Percentiles rank a stretch among this genome's conserved stretches.
phyloP scores from a whole-genome alignment of 1,140 invertebrate genomes.

The Drosophila parabipectinata region DNA sequence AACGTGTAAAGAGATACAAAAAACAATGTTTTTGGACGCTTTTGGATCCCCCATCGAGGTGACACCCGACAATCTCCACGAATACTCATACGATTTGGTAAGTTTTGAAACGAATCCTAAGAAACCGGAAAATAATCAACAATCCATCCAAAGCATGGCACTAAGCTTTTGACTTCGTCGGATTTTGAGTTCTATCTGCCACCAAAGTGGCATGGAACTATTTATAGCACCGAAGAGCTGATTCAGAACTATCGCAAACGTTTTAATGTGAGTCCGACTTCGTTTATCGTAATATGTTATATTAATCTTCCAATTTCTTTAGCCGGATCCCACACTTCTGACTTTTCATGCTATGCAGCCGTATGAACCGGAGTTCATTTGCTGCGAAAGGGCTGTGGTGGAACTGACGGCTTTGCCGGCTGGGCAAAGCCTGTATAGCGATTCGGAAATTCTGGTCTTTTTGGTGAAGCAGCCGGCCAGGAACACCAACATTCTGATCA shows the following conservation, averaged over 20 bases:
- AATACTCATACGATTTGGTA: constrained; percentile 56
- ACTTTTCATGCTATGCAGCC: constrained; percentile 59
- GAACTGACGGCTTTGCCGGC: constrained; percentile 59
- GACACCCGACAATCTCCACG: constrained; percentile 41
- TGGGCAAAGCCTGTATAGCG: constrained; percentile 40
- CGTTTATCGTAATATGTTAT: not conserved
- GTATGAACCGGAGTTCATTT: constrained; percentile 63
- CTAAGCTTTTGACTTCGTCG: constrained; percentile 57
- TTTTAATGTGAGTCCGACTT: constrained; percentile 38
- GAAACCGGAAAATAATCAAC: not conserved
- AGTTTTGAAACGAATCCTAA: not conserved
- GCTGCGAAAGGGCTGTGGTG: constrained; percentile 44
- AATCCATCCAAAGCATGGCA: constrained; percentile 31
- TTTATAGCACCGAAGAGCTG: constrained; percentile 57
- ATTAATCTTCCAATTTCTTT: not conserved
- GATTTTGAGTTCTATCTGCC: constrained; percentile 49
- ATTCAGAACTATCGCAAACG: constrained; percentile 43
- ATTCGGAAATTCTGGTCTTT: constrained; percentile 58
- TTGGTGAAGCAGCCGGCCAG: constrained; percentile 40
- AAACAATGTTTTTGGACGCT: constrained; percentile 54
- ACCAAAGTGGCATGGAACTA: constrained; percentile 58
- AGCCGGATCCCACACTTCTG: constrained; percentile 47
- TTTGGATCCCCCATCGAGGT: constrained; percentile 55
- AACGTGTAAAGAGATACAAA: not conserved
- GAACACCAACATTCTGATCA: constrained; percentile 45